Conservation (phyloP, 2,888 invertebrate species). For the Lasioglossum villosulum region DNA sequence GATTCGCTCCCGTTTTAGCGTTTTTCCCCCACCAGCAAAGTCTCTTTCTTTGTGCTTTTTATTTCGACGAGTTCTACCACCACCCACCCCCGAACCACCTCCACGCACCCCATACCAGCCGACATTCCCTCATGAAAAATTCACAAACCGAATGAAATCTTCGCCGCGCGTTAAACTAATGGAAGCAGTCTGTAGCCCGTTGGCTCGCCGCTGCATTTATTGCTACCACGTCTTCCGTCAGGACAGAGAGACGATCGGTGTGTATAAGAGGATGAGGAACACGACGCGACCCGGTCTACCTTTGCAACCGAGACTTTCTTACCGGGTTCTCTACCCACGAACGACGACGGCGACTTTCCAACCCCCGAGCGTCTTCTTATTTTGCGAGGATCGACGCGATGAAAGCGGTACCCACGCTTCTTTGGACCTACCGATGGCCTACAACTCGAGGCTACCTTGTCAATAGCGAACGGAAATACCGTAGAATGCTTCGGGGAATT, state of each 20-base stretch:
- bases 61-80: conserved; percentile 11
- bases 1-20: conserved; percentile 17
- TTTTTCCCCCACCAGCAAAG: neutral
- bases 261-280: conserved; percentile 78
- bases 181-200: conserved; percentile 53
- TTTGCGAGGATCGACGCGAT: neutral
- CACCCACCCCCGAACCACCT: neutral
- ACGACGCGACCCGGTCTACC: conserved; percentile 68
- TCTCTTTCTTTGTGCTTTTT: conserved; percentile 12
- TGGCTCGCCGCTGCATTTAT: conserved; percentile 37
- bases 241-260: conserved; percentile 12
- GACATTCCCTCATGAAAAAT: conserved; percentile 59
- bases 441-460: conserved; percentile 1
- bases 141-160: conserved; percentile 66
- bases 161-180: conserved; percentile 73
- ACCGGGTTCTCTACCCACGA: conserved; percentile 5
- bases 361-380: neutral
- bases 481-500: neutral
- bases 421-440: neutral
- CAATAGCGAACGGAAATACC: neutral
- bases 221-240: conserved; percentile 37
- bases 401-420: neutral
- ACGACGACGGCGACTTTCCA: neutral
- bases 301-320: conserved; percentile 20
- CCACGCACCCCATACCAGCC: neutral